Base-by-base conservation (phyloP, 2,113 vertebrate species). In the Antigone vipio region DNA sequence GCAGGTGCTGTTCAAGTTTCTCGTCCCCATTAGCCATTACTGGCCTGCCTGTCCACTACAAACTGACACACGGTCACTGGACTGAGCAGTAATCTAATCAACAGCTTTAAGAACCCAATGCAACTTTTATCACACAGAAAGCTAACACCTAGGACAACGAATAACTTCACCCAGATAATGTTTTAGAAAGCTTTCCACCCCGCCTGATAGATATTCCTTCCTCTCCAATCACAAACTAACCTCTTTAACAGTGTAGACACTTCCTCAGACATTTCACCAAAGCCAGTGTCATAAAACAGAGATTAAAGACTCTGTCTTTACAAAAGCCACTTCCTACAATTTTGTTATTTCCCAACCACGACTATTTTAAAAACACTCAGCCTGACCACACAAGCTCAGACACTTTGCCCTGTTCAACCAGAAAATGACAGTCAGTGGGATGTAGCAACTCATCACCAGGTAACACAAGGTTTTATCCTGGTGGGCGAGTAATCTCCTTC, bases 321-420 rank as follows among this genome's bases (percentile, higher is more conserved):
- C 94, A 83, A 38, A 72, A 97, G 94, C 95, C 96, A 66, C 91
- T 97, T 96, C 95, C 97, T 95, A 69, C 66, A 20, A 56, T 44
- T 95, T 72, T 83, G 66, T 88, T 93, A 78, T 45, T 64, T 88
- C 87, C 90, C 35, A 35, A 63, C 71, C 93, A 78, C 34, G 2
- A 79, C 38, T 67, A 64, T 62, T 93, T 90, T 58, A 42, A 88
- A 86, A 84, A 32, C 68, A 15, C 71, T 66, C 45, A 34, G 71
- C 27, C 90, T 83, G 93, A 97, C 97, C 94, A 21, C 96, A 95
- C 7, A 9, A 86, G 85, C 92, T 64, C 38, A 50, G 78, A 81
- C 15, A 9, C 52, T 67, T 90, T 80, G 66, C 92, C 82, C 52
- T 14, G 7, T 11, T 44, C 78, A 45, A 40, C 50, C 42, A 40